Conservation (phyloP, 2,113 vertebrate genomes). For the Chiloscyllium plagiosum region DNA sequence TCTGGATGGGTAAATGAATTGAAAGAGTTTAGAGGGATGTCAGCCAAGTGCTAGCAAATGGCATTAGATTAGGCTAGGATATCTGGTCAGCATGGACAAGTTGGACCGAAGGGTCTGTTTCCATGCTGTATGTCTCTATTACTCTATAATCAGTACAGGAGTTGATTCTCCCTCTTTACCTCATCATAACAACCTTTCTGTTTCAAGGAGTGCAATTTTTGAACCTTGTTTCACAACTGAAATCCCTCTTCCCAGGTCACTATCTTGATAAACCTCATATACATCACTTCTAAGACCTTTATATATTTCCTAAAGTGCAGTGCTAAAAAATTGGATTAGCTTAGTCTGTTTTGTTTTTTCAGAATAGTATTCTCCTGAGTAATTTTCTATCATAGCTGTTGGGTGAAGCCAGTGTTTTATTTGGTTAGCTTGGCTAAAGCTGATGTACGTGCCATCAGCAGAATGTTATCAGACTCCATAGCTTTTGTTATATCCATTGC, state of each 20-base stretch:
- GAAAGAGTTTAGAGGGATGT: too few species aligned
- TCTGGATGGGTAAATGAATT: too few species aligned
- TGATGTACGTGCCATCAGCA: too few species aligned
- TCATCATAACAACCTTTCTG: background rate
- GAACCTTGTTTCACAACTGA: background rate
- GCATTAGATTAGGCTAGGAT: too few species aligned
- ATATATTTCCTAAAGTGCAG: background rate
- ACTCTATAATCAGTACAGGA: too few species aligned
- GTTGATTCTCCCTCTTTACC: too few species aligned
- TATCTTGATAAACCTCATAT: too few species aligned
- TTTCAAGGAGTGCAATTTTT: background rate
- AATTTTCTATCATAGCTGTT: background rate
- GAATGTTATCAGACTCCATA: background rate
- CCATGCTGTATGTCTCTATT: too few species aligned
- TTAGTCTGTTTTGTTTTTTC: background rate
- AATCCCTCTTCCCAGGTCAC: background rate
- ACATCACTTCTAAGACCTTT: background rate
- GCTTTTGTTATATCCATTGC: background rate
- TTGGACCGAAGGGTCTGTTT: too few species aligned
- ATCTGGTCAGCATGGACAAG: too few species aligned
- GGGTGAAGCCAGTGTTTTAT: background rate
- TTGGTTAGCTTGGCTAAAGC: background rate
- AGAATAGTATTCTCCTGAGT: background rate
- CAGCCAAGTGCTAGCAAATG: too few species aligned
- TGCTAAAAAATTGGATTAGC: background rate